Base-by-base conservation (phyloP, 1,140 invertebrate genomes). In the Tetramorium alpestre region DNA sequence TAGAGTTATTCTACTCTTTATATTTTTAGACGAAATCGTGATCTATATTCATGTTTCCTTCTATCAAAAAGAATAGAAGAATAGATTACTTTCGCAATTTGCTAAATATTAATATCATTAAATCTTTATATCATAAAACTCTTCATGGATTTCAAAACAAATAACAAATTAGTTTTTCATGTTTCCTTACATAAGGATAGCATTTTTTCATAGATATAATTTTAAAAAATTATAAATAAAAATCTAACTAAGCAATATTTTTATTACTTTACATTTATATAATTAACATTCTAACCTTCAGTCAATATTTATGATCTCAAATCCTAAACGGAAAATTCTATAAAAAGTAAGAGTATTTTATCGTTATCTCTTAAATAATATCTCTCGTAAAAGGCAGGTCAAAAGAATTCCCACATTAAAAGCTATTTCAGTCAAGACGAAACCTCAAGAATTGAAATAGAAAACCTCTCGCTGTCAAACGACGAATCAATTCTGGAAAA, bases 381-480 rank as follows among this genome's bases (percentile, higher is more conserved):
- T 56, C 33, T 41, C 1, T 25, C 13, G 8, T 11, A 18, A 41
- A n/a, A 18, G 10, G 25, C 0, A 69, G 2, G 11, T 13, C 25
- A 28, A 56, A 78, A 88, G 7, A 28, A 67, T 78, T 65, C 16
- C 11, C 16, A n/a, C n/a, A 65, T 86, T 11, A 51, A 72, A 77
- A 89, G 81, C 81, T 62, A 44, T 5, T 7, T 67, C 44, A 85
- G 58, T 13, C 44, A 28, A 11, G 76, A 56, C 22, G n/a, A 85
- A 90, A 90, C 89, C 87, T 92, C 88, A 90, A 86, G 73, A 70
- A 86, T 69, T 62, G 72, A 85, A 91, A 85, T 64, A 89, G 56
- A 91, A 93, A 92, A 93, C 92, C 92, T 93, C 90, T 86, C 88
- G 86, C 89, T 92, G 91, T 87, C 89, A 93, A 94, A 92, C 91